These are phyloP conservation scores for Lottia scabra DNA, from an alignment of 2,888 invertebrate species.

Conservation along the genomic window DNA sequence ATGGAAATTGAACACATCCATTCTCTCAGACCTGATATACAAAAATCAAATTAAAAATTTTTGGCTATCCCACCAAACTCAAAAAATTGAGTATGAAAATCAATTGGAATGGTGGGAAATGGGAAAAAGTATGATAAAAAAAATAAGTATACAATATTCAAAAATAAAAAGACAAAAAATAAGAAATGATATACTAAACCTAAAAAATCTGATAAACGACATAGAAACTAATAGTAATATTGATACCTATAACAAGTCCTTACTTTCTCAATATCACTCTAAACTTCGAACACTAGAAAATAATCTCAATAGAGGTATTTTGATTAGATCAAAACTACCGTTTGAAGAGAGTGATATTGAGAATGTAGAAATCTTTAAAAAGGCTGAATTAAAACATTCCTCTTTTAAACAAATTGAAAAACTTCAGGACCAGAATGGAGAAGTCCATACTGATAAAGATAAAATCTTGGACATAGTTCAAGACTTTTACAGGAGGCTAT, in stretches of 20 bases:
- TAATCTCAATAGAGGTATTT: neutral
- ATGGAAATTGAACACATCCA: no score
- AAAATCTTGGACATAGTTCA: neutral
- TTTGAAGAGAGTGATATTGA: neutral
- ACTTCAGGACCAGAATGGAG: neutral
- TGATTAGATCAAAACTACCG: neutral
- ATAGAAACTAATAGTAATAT: neutral
- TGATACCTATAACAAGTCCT: neutral
- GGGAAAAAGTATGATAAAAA: no score
- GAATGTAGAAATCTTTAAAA: neutral
- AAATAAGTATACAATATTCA: no score
- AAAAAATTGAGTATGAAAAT: no score
- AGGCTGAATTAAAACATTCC: neutral
- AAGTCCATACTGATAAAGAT: neutral
- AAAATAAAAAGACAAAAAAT: neutral
- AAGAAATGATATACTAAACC: neutral
- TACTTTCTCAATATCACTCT: no score
- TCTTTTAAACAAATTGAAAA: neutral
- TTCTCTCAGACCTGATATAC: no score
- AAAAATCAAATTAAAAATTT: no score
- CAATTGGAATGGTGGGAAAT: no score
- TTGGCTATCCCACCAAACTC: no score
- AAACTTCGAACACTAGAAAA: neutral
- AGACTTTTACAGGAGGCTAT: neutral
- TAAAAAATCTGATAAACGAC: neutral